Base-by-base conservation (phyloP, 2,113 vertebrate species). In the Ictalurus furcatus region DNA sequence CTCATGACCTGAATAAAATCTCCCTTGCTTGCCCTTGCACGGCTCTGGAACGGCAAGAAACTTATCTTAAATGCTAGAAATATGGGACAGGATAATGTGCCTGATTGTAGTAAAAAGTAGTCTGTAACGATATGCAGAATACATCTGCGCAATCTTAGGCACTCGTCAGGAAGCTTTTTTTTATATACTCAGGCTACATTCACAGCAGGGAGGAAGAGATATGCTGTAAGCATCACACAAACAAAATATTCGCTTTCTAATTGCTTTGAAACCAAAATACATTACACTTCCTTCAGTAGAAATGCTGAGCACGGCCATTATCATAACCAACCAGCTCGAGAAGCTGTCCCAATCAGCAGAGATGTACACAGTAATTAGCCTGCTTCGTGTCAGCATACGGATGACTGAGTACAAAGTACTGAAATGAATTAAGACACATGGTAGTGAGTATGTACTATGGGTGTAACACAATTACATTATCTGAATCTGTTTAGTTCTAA, bases 291-390 rank as follows among this genome's bases (percentile, higher is more conserved):
- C 52, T 37, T 21, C 17, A 88, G 87, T 23, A 7, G 79, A 88
- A 59, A 19, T 58, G 34, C 40, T 37, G 34, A 34, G 54, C 61
- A 63, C 8, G 76, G n/a, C 48, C 65, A 83, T 89, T 63, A 89
- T 73, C 78, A 63, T 87, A 89, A 83, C 17, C 34, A 84, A 83
- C 17, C 34, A 84, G 78, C 79, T 84, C 44, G 52, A 82, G 76
- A 83, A 61, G 85, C n/a, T 73, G 81, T 61, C 37, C 19, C 65
- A 56, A 83, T 44, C 81, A 76, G 37, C 86, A 52, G 65, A 67
- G 79, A 85, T 63, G 85, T 86, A 65, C 61, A 65, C 48, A 87
- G 87, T 90, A 85, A 90, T 88, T 79, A 90, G 54, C 28, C 28
- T 65, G 71, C 85, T 61, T 69, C 23, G 54, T 85, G 73, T 59